These are phyloP conservation scores for Cichlasoma orientale DNA, from an alignment of 2,797 vertebrate genomes.

Conservation along the genomic window DNA sequence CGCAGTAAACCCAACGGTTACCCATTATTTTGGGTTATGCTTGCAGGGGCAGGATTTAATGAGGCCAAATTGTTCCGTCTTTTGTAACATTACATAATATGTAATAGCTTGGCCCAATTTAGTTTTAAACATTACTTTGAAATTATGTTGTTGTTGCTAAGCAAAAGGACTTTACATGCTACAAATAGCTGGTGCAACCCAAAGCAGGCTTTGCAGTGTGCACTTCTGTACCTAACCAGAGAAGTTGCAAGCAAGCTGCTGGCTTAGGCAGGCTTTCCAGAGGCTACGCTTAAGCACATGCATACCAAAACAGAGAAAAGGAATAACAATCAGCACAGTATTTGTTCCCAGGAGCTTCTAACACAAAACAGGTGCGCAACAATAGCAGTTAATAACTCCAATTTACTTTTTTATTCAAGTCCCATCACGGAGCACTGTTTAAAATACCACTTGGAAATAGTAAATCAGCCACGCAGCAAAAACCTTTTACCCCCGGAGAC, in stretches of 20 bases:
- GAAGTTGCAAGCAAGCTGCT: slow-evolving; percentile 24
- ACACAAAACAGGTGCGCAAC: slow-evolving; percentile 75
- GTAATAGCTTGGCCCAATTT: not conserved
- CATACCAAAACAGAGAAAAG: slow-evolving; percentile 47
- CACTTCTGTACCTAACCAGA: slow-evolving; percentile 16
- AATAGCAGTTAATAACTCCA: slow-evolving; percentile 74
- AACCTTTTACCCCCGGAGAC: slow-evolving; percentile 65
- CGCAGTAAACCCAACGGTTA: not conserved
- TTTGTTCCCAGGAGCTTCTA: slow-evolving; percentile 69
- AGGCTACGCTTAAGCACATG: slow-evolving; percentile 18
- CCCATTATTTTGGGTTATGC: slow-evolving; percentile 3
- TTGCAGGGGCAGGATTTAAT: not conserved
- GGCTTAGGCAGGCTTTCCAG: slow-evolving; percentile 26
- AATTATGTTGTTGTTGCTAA: not conserved
- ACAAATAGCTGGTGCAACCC: not conserved
- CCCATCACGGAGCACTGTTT: slow-evolving; percentile 62
- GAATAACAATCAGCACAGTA: slow-evolving; percentile 67
- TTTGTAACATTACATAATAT: not conserved
- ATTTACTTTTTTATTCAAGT: slow-evolving; percentile 73
- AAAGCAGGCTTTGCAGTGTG: not conserved
- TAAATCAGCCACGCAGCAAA: slow-evolving; percentile 72
- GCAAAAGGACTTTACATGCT: not conserved
- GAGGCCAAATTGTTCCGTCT: not conserved
- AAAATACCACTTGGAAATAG: slow-evolving; percentile 75
- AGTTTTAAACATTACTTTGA: not conserved